These are phyloP conservation scores for Spialia ferax DNA, from an alignment of 2,888 invertebrate genomes.

Conservation along the genomic window DNA sequence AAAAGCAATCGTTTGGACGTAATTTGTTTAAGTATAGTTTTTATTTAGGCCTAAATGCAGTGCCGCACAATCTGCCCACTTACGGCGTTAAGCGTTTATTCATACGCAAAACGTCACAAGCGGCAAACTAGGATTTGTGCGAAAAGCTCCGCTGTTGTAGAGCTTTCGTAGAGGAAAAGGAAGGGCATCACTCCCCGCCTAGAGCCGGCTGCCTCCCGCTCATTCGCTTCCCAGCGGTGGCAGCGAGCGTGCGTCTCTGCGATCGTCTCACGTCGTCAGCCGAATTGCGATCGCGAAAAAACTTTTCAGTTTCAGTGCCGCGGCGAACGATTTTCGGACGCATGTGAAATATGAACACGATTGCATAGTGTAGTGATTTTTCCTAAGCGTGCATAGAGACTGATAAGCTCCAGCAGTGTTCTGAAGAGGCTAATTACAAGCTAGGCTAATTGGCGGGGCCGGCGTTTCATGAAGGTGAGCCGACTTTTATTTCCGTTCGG, in stretches of 20 bases:
- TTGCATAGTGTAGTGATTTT: constrained; percentile 71
- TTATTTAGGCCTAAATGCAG: constrained; percentile 83
- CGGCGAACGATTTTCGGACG: constrained; percentile 56
- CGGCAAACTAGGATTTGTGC: constrained; percentile 55
- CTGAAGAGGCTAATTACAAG: constrained; percentile 81
- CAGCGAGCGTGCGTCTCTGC: constrained; percentile 62
- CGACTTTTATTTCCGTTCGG: constrained; percentile 86
- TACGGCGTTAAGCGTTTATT: constrained; percentile 75
- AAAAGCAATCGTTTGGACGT: constrained; percentile 50
- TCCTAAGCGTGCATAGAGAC: constrained; percentile 65
- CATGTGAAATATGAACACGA: constrained; percentile 65
- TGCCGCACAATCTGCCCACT: constrained; percentile 84
- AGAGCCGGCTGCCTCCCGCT: constrained; percentile 57
- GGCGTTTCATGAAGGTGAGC: constrained; percentile 86
- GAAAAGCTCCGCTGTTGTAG: constrained; percentile 74
- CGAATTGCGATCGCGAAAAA: constrained; percentile 76
- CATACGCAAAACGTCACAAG: constrained; percentile 62
- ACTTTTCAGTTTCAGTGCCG: constrained; percentile 82
- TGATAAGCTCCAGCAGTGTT: constrained; percentile 67
- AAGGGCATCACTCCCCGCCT: constrained; percentile 76
- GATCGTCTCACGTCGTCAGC: constrained; percentile 40
- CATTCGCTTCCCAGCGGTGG: constrained; percentile 76
- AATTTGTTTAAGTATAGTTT: constrained; percentile 67
- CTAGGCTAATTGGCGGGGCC: constrained; percentile 83
- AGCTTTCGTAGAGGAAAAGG: constrained; percentile 77